A percentile compares a stretch with the other conserved stretches of the same genome.
phyloP scores from a whole-genome alignment of 2,888 invertebrate genomes.

The Mactromeris polynyma region DNA sequence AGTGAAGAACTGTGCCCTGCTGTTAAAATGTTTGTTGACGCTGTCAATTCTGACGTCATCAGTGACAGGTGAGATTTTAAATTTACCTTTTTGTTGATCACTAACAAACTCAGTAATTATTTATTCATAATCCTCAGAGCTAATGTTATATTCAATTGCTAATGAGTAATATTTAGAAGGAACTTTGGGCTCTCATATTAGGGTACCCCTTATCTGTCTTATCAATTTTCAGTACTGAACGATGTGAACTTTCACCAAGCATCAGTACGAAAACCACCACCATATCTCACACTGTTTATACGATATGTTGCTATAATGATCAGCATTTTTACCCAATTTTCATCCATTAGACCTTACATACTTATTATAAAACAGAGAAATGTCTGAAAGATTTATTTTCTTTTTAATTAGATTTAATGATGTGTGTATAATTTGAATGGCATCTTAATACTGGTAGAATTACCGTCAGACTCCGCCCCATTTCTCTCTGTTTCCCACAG shows the following conservation, averaged over 20 bases:
- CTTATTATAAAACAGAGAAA: slow-evolving; percentile 10
- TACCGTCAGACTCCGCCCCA: not conserved
- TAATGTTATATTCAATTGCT: too few relatives aligned
- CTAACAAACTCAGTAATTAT: too few relatives aligned
- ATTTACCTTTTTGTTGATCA: not conserved
- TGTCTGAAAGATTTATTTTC: not conserved
- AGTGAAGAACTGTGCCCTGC: slow-evolving; percentile 39
- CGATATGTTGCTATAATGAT: not conserved
- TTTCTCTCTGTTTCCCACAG: slow-evolving; percentile 3
- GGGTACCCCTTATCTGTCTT: too few relatives aligned
- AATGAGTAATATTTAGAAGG: too few relatives aligned
- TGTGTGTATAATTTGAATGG: slow-evolving; percentile 10
- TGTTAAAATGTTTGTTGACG: slow-evolving; percentile 32
- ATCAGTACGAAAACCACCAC: not conserved
- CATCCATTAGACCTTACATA: not conserved
- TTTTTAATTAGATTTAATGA: slow-evolving; percentile 13
- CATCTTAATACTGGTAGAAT: not conserved
- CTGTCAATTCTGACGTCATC: slow-evolving; percentile 12
- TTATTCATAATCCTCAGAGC: too few relatives aligned
- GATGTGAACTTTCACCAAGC: too few relatives aligned
- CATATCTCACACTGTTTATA: not conserved
- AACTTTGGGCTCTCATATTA: too few relatives aligned
- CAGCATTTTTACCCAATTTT: not conserved
- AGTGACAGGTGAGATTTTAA: slow-evolving; percentile 28
- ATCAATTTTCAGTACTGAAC: too few relatives aligned